These are phyloP conservation scores for Mesaphorura yosii DNA, from an alignment of 1,140 invertebrate genomes.

Conservation along the genomic window DNA sequence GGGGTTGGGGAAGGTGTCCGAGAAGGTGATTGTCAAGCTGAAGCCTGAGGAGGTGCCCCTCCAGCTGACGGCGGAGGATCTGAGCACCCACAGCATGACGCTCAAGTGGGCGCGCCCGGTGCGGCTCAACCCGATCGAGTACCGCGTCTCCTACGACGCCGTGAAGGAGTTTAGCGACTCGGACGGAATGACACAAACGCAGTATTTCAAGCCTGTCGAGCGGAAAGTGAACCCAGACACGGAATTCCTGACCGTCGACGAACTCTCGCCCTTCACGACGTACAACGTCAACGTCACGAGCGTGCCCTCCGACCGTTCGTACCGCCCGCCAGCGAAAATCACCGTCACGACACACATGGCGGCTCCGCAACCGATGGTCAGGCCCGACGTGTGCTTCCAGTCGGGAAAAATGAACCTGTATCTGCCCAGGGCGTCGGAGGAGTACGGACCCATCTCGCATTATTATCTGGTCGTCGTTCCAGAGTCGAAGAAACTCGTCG, in stretches of 20 bases:
- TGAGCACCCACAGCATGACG: constrained; percentile 54
- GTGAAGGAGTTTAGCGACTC: constrained; percentile 91
- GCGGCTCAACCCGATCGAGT: constrained; percentile 73
- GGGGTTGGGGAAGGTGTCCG: constrained; percentile 43
- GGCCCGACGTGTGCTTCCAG: constrained; percentile 84
- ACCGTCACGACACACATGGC: constrained; percentile 92
- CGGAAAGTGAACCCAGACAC: constrained; percentile 57
- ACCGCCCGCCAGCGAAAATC: constrained; percentile 81
- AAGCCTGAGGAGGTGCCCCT: constrained; percentile 83
- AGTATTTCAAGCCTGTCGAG: constrained; percentile 59
- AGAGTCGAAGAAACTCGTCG: constrained; percentile 56
- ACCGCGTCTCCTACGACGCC: constrained; percentile 79
- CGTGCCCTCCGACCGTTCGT: constrained; percentile 67
- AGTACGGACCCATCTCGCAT: constrained; percentile 96
- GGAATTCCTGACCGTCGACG: constrained; percentile 63
- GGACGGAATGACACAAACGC: constrained; percentile 78
- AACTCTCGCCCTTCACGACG: constrained; percentile 83
- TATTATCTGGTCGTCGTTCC: constrained; percentile 95
- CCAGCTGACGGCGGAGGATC: constrained; percentile 69
- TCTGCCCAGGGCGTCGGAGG: constrained; percentile 87
- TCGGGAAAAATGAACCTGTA: constrained; percentile 79
- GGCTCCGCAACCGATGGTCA: constrained; percentile 88
- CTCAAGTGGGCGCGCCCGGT: constrained; percentile 87
- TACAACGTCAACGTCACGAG: constrained; percentile 90
- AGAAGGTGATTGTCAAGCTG: constrained; percentile 68